These are phyloP conservation scores for Poeciliopsis turrubarensis DNA, from an alignment of 2,113 vertebrate species.

Conservation along the genomic window DNA sequence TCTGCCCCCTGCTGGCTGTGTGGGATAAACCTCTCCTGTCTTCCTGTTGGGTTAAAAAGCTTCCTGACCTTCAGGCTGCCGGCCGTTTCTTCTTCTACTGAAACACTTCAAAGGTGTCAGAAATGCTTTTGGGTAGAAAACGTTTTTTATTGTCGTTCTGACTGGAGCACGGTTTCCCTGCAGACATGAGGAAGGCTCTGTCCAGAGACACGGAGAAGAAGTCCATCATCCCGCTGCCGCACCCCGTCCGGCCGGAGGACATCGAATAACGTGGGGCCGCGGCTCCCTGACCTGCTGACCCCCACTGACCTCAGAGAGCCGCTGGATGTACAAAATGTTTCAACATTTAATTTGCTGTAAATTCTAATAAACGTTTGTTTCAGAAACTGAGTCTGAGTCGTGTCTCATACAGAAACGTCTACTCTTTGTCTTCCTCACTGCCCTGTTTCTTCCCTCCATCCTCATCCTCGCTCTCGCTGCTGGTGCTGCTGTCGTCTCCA, in stretches of 20 bases:
- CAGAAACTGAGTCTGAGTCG: conserved; percentile 9
- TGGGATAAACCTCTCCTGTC: too few species aligned
- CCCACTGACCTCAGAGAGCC: conserved; percentile 38
- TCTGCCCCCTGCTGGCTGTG: too few species aligned
- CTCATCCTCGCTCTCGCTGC: conserved; percentile 25
- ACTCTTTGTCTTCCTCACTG: conserved; percentile 30
- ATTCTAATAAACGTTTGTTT: conserved; percentile 25
- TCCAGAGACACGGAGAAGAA: conserved; percentile 95
- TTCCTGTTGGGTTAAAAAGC: too few species aligned
- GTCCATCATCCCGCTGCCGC: conserved; percentile 93
- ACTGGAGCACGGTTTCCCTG: background rate
- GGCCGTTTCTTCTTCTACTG: too few species aligned
- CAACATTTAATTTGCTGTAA: conserved; percentile 15
- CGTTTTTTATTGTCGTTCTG: background rate
- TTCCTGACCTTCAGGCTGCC: too few species aligned
- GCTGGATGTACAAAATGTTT: conserved; percentile 16
- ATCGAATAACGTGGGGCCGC: conserved; percentile 87
- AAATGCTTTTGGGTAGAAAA: background rate
- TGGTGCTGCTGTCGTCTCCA: conserved; percentile 33
- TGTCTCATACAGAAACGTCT: conserved; percentile 36
- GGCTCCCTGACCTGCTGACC: conserved; percentile 70
- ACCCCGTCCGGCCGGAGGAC: conserved; percentile 95
- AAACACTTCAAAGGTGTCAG: background rate
- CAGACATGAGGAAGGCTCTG: conserved; percentile 97
- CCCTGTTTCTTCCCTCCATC: conserved; percentile 22